A percentile compares a stretch with the other conserved stretches of the same genome.
Conservation (phyloP, 1,140 invertebrate genomes). For the Eupeodes corollae region DNA sequence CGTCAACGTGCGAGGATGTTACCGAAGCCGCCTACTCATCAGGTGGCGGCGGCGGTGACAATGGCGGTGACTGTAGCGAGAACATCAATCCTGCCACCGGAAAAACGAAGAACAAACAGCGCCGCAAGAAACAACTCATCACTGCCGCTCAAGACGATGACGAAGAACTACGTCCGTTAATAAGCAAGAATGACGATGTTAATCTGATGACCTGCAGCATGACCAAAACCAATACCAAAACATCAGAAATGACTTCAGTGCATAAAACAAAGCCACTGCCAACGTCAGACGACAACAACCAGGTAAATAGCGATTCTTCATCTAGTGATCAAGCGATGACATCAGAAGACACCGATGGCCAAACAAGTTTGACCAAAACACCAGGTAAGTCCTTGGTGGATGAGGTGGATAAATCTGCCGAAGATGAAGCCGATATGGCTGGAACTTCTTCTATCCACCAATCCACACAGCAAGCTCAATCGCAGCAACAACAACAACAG, state of each 20-base stretch:
- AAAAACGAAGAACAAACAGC: constrained; percentile 27
- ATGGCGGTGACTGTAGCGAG: constrained; percentile 1
- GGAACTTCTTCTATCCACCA: too few species aligned
- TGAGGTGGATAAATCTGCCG: neutral
- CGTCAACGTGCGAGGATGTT: constrained; percentile 12
- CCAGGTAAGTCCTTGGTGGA: neutral
- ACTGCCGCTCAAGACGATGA: constrained; percentile 21
- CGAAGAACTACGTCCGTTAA: constrained; percentile 15
- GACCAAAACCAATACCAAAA: too few species aligned
- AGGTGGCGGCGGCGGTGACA: constrained; percentile 27
- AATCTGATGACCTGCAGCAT: too few species aligned
- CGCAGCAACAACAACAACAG: constrained; percentile 4
- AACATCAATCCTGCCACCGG: neutral
- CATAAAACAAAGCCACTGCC: neutral
- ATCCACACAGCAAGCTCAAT: neutral
- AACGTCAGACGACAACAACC: neutral
- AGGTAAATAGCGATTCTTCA: neutral
- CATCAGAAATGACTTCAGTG: neutral
- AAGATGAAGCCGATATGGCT: neutral
- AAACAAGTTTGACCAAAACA: constrained; percentile 16
- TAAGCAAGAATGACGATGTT: constrained; percentile 7
- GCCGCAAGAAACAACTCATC: constrained; percentile 17
- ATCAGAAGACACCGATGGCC: neutral
- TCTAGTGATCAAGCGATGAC: too few species aligned
- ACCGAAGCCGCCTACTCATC: constrained; percentile 26